Evolutionary conservation across 2,113 vertebrate genomes (phyloP), one percentile per base, ranked within the genome.

Genomic region (Micronycteris hirsuta): DNA sequence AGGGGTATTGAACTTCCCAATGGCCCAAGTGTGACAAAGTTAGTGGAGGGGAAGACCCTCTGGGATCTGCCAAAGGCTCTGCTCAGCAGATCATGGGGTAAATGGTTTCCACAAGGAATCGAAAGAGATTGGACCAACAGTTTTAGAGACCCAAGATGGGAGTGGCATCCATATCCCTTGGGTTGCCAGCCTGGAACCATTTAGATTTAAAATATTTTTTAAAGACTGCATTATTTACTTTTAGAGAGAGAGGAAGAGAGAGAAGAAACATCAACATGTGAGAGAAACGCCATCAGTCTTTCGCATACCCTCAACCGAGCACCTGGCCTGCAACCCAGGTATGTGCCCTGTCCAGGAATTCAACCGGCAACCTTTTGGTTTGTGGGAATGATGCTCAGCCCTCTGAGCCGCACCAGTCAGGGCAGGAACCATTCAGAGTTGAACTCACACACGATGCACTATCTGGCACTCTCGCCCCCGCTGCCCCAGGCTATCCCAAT

Each of bases 41-140:
- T 43, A 86, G 58, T 24, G 43, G 43, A 74, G 12, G 56, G 4
- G n/a, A 77, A 76, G 7, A 7, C 28, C 58, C n/a, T 84, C 38
- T 71, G n/a, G 19, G 8, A 82, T 17, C 49, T 78, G 16, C 20
- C 43, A 58, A 63, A 78, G n/a, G 5, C 13, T 78, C 9, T 47
- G 24, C 22, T 38, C 6, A 78, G 54, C 7, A 82, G 0, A 24
- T 11, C 1, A 1, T 8, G 12, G 26, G 4, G 10, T 26, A 31
- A 14, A 38, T 58, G 16, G 4, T 92, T 70, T 93, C 58, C 45
- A 47, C 0, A 31, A 71, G 17, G 3, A 14, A 26, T 20, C 41
- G 33, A 83, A 77, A 20, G 17, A 84, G 5, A 11, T 71, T 83
- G 77, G 11, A 15, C 15, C 19, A 56, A 16, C 31, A 82, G 13